Base-by-base conservation (phyloP, 2,113 vertebrate species). In the Elgaria multicarinata region DNA sequence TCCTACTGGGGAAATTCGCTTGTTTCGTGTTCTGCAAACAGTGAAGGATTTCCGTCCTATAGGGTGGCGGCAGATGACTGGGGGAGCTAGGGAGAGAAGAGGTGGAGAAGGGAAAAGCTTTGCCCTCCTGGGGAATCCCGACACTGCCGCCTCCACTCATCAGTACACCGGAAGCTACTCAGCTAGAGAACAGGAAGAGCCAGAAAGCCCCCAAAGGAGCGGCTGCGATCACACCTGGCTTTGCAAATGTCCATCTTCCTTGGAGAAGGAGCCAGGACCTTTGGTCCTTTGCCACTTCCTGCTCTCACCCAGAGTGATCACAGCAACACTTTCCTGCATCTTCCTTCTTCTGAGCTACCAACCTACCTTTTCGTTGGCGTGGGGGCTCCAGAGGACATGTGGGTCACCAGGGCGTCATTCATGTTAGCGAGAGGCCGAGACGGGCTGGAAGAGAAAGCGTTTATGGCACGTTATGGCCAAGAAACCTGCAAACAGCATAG, bases 331-430 rank as follows among this genome's bases (percentile, higher is more conserved):
- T 33, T 42, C 39, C 74, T 13, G 7, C 22, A 88, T 4, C 20
- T 3, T 53, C 7, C 50, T 0, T 3, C 0, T 3, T 6, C 2
- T 1, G 9, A 0, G 0, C 0, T 12, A 78, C 62, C 24, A 3
- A 1, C 93, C 67, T 98, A 99, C 99, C 99, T 99, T 96, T 99
- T 98, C 26, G 98, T 98, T 1, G 98, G 98, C 0, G 99, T 99
- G 16, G 98, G 98, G 0, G 96, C 97, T 96, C 98, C 98, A 0
- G 99, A 98, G 93, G 98, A 98, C 96, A 96, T 93, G 88, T 97
- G 97, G 90, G 96, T 97, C 94, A 98, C 97, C 97, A 98, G 88
- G 91, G 98, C 96, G 95, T 99, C 98, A 22, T 98, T 99, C 99
- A 98, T 99, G 96, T 98, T 98, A 91, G 94, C 89, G 94, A 97